phyloP scores from a whole-genome alignment of 1,140 invertebrate species.

The Monomorium pharaonis region DNA sequence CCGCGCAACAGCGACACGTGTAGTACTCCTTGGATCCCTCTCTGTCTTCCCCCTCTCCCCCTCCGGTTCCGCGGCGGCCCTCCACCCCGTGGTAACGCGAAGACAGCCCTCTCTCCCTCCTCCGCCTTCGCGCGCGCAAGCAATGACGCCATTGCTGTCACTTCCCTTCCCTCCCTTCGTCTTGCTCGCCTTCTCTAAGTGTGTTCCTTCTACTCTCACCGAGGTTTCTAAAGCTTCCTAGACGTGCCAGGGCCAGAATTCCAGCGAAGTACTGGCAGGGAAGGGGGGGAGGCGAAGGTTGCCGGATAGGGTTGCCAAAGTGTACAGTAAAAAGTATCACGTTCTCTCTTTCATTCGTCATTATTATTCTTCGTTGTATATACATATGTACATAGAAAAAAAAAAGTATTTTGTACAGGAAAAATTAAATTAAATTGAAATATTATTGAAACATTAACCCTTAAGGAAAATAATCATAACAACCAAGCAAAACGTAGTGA shows the following conservation, averaged over 20 bases:
- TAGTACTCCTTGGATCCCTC: slow-evolving; percentile 76
- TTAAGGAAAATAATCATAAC: background rate
- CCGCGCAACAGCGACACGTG: slow-evolving; percentile 79
- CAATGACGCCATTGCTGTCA: slow-evolving; percentile 67
- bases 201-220: slow-evolving; percentile 69
- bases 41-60: slow-evolving; percentile 12
- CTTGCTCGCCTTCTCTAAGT: slow-evolving; percentile 45
- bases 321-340: too few species aligned
- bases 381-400: too few species aligned
- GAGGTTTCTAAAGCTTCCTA: slow-evolving; percentile 70
- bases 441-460: background rate
- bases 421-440: background rate
- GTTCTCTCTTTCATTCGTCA: background rate
- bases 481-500: background rate
- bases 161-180: slow-evolving; percentile 63
- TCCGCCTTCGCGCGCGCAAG: slow-evolving; percentile 54
- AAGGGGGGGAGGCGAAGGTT: too few species aligned
- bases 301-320: background rate
- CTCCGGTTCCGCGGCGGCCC: slow-evolving; percentile 54
- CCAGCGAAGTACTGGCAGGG: background rate
- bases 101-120: slow-evolving; percentile 67
- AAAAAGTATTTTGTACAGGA: background rate
- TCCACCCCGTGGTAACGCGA: slow-evolving; percentile 64
- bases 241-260: slow-evolving; percentile 19
- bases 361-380: background rate